These are phyloP conservation scores for Diadumene lineata DNA, from an alignment of 92 coral and sea anemone genomes.

Conservation along the genomic window DNA sequence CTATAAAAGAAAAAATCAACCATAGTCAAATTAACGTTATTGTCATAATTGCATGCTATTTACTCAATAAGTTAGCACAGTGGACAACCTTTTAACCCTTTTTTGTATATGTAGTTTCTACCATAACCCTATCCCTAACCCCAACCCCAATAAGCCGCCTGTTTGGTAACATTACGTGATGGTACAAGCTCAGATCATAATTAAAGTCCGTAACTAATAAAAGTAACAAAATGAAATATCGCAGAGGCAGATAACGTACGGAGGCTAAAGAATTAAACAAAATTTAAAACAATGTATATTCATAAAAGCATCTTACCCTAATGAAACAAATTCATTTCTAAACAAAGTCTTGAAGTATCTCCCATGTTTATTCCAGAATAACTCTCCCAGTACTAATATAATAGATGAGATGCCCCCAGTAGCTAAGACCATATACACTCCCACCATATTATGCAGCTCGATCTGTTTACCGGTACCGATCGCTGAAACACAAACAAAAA, in stretches of 20 bases:
- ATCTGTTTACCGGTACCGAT: slow-evolving; percentile 62
- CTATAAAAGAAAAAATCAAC: neutral
- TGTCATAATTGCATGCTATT: neutral
- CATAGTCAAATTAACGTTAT: neutral
- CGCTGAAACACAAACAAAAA: neutral
- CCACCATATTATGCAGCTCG: slow-evolving; percentile 58
- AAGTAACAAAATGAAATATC: neutral
- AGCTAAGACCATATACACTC: slow-evolving; percentile 62
- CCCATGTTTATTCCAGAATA: slow-evolving; percentile 64
- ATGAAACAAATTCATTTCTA: slow-evolving; percentile 33
- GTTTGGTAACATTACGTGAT: neutral
- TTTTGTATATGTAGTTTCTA: no score
- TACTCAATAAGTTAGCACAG: neutral
- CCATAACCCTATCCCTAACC: no score
- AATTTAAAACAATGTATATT: neutral
- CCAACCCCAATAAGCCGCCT: neutral
- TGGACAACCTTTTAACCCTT: no score
- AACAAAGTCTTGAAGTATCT: slow-evolving; percentile 32
- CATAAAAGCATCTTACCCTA: slow-evolving; percentile 33
- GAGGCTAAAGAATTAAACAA: neutral
- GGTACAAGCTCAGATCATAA: neutral
- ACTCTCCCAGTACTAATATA: slow-evolving; percentile 43
- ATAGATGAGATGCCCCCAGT: slow-evolving; percentile 56
- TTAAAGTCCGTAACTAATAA: no score
- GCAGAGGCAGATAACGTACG: no score